Base-by-base conservation (phyloP, 2,797 vertebrate species). In the Crenuchus spilurus region DNA sequence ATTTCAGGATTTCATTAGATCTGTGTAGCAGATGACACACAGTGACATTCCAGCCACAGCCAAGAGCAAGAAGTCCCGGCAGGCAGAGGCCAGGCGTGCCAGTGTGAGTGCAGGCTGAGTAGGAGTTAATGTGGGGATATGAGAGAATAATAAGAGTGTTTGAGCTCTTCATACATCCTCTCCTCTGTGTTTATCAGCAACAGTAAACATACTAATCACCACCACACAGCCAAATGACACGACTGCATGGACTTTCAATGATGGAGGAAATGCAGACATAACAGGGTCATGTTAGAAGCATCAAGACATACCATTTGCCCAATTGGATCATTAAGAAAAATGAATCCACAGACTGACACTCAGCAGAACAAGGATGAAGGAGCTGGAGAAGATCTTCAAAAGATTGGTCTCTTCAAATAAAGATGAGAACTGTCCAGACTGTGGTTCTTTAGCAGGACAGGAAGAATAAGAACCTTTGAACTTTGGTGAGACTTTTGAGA, bases 141-240 rank as follows among this genome's bases (percentile, higher is more conserved):
- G 79, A 63, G 60, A 80, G 80, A 88, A 89, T 87, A 87, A 87
- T 89, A 84, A 85, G 77, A 87, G 83, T 66, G 82, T 86, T 84
- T 83, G 24, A 80, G 79, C 80, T 72, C 70, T 82, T 87, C 80
- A 84, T 87, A 87, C 52, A 46, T 82, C 86, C 84, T 85, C 83
- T 82, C 78, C 84, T 87, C 74, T 76, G 80, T 88, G 88, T 91
- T 92, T 92, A 92, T 80, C 77, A 86, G 86, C 72, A 74, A 82
- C 83, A 84, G 87, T 89, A 91, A 91, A 91, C 88, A 91, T 72
- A 77, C 86, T 87, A 90, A 92, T 90, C 88, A 91, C 80, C 78
- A 51, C 41, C 35, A 79, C 77, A 69, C 37, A 61, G 26, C 18
- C 26, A 67, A 75, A 76, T 48, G 57, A 79, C 71, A 75, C 61